Evolutionary conservation across 1,140 invertebrate genomes (phyloP), one percentile per base, ranked within the genome.

Genomic region (Aphidius ervi): DNA sequence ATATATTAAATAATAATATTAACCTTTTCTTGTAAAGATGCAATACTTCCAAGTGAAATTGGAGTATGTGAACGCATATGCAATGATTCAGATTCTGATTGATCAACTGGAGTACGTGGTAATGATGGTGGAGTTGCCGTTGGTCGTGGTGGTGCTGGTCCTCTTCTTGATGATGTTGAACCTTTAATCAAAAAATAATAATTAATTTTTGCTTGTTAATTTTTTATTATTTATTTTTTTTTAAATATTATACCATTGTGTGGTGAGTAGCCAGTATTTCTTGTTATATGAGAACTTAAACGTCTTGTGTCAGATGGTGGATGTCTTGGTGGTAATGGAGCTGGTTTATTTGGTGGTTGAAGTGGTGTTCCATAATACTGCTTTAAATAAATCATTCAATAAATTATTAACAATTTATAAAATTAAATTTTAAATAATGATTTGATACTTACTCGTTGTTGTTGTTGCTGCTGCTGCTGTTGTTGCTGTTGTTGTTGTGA

Each of bases 11-110:
- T 9, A 62, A 23, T 43, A 64, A 57, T 61, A 67, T 63, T 63
- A 67, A 87, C 84, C 71, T 87, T 86, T 66, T 90, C 87, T 70
- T 89, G 87, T 62, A 89, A 76, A 7, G 87, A 89, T 69, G 86
- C 86, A 80, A 88, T 88, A 71, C 87, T 89, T 69, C 87, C 87
- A 45, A 88, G 80, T 63, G 85, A 87, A 54, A 86, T 79, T 20
- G 87, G 87, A 4, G 85, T 85, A 57, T 85, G 83, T 47, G 84
- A 85, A 62, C 83, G 76, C 72, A 85, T 81, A 70, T 85, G 77
- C 42, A 84, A 66, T 56, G 78, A 79, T 64, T 80, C 78, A 7
- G 77, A 75, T 70, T 80, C 77, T 40, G 77, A 74, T 70, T 79
- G 77, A 62, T 79, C 78, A 1, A 80, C 79, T 46, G 82, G 82